Conservation (phyloP, 2,797 vertebrate species). For the Urocyon cinereoargenteus region DNA sequence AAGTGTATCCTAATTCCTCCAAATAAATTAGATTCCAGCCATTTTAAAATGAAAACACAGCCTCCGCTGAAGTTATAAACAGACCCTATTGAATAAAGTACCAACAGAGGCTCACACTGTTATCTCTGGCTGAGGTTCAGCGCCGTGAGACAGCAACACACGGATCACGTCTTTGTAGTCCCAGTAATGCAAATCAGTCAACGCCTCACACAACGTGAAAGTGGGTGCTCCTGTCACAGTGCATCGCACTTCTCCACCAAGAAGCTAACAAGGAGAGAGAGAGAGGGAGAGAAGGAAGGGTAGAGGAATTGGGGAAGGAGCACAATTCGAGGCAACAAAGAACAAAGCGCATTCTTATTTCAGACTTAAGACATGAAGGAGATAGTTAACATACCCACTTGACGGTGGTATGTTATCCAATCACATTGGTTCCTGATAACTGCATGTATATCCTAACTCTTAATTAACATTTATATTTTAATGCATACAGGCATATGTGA, state of each 20-base stretch:
- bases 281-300: not conserved
- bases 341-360: not conserved
- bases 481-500: not conserved
- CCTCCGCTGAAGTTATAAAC: conserved; percentile 71
- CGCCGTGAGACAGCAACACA: conserved; percentile 27
- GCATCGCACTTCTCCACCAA: conserved; percentile 1
- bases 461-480: not conserved
- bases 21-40: conserved; percentile 82
- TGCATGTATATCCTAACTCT: not conserved
- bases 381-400: not conserved
- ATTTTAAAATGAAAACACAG: conserved; percentile 78
- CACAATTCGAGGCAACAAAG: conserved; percentile 31
- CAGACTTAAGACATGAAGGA: not conserved
- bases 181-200: conserved; percentile 75
- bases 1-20: conserved; percentile 72
- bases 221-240: not conserved
- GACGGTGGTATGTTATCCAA: not conserved
- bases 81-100: conserved; percentile 60
- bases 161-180: conserved; percentile 55
- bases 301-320: not conserved
- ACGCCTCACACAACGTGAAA: conserved; percentile 53
- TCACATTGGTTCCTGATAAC: not conserved
- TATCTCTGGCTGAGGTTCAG: conserved; percentile 23
- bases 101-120: not conserved
- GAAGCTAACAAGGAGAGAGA: conserved; percentile 6